Base-by-base conservation (phyloP, 2,888 invertebrate species). In the Calliopum simillimum region DNA sequence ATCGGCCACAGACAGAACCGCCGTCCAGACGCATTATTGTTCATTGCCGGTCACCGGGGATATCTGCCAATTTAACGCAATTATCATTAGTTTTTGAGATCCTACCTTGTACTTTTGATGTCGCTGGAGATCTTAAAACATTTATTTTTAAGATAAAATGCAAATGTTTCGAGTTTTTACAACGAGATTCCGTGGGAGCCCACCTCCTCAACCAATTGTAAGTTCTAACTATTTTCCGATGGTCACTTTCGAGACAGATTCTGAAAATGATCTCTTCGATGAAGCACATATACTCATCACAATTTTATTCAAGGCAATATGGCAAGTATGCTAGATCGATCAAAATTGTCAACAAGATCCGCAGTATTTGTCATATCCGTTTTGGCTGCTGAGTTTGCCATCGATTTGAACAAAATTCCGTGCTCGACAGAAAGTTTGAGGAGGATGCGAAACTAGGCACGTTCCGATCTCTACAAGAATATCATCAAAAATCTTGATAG, bases 401-500 rank as follows among this genome's bases (percentile, higher is more conserved):
- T 49, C 49, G 49, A 49, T 19, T 49, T 49, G 19, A 5, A 19
- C 19, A 49, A 8, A 16, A n/a, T 49, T 16, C n/a, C 49, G n/a
- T 49, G 49, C 49, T 49, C 14, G 19, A 49, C n/a, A 19, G n/a
- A 49, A 49, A 49, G 49, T 49, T 49, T 13, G 19, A 49, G 49
- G 19, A 49, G 49, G 19, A 49, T 49, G 49, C 49, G 49, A 49
- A 3, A n/a, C 3, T 13, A 47, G n/a, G 47, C n/a, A 47, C n/a
- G 47, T n/a, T 47, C 47, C 47, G 6, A 47, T 6, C n/a, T 3
- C 3, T n/a, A n/a, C n/a, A 47, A 47, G 13, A n/a, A 47, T 8
- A 47, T 47, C n/a, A 47, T 19, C 19, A 19, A 49, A n/a, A 14
- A 49, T 49, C n/a, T 49, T 49, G 49, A 49, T n/a, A n/a, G n/a